Base-by-base conservation (phyloP, 1,140 invertebrate genomes). In the Drosophila mojavensis region DNA sequence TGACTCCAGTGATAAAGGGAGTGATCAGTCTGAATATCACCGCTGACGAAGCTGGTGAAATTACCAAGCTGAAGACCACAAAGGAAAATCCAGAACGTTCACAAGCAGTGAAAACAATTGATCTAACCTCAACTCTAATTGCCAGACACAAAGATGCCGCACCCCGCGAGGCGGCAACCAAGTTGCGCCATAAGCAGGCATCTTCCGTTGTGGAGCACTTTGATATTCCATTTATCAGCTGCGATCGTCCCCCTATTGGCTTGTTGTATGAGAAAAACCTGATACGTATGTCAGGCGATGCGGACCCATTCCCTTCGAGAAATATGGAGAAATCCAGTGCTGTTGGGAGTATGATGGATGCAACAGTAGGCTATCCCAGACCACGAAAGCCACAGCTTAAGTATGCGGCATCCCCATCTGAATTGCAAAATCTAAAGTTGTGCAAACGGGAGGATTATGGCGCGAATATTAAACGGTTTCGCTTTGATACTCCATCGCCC, bases 151-250 rank as follows among this genome's bases (percentile, higher is more conserved):
- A 66, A 45, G 43, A 66, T 48, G 79, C 59, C 0, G 63, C 74
- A n/a, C 79, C 77, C 3, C 75, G 78, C 26, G 84, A 80, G 30
- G 50, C 77, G 20, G 83, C 83, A 0, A 88, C 54, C 30, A 83
- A 89, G 20, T 15, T 69, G 36, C 66, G 60, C 4, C 59, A 54
- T 33, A 74, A 64, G 20, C 63, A 41, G 20, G 47, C 51, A 1
- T 5, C 43, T 15, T 26, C 48, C 0, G 28, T 51, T 45, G 51
- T 24, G 6, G 54, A 89, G 24, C 58, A 68, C 33, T 91, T 91
- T 20, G 72, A 78, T 30, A 91, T 91, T 56, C 90, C 90, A 9
- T 91, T 91, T 5, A 91, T 91, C 48, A 53, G 81, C 26, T 91
- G 81, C 69, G 83, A 55, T 3, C 36, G 56, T 3, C 59, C 50